Conservation (phyloP, 2,113 vertebrate species). For the Channa maculata region DNA sequence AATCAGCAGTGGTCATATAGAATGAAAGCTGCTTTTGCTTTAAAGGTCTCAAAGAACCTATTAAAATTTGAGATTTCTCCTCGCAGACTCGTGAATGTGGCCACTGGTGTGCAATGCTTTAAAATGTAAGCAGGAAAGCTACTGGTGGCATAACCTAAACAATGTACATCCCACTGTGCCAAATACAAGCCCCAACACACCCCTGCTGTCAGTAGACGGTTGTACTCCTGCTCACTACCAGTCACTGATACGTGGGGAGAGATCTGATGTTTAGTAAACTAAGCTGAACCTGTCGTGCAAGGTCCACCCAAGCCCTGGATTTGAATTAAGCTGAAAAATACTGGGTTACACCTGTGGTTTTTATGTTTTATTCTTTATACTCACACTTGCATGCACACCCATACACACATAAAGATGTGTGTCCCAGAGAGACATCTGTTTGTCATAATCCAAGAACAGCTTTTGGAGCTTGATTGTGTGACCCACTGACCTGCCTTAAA, state of each 20-base stretch:
- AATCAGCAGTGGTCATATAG: neutral
- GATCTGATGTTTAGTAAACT: conserved; percentile 18
- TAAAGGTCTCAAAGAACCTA: neutral
- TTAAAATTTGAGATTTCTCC: conserved; percentile 24
- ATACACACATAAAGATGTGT: conserved; percentile 36
- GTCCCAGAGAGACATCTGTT: conserved; percentile 78
- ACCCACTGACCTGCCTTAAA: conserved; percentile 73
- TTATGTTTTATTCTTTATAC: neutral
- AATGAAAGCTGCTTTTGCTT: neutral
- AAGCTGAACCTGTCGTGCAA: conserved; percentile 58
- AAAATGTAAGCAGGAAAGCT: conserved; percentile 42
- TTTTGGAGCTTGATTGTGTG: conserved; percentile 70
- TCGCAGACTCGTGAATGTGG: conserved; percentile 33
- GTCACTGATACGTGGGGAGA: conserved; percentile 6
- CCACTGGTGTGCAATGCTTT: conserved; percentile 27
- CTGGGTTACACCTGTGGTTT: conserved; percentile 35
- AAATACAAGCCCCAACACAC: conserved; percentile 67
- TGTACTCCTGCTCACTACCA: conserved; percentile 5
- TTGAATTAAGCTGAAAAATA: neutral
- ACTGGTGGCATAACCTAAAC: conserved; percentile 20
- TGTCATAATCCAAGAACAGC: conserved; percentile 69
- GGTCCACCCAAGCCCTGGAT: conserved; percentile 29
- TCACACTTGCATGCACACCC: neutral
- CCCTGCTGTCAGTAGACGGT: conserved; percentile 52
- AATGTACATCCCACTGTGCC: conserved; percentile 46